These are phyloP conservation scores for Dryas iulia DNA, from an alignment of 1,140 invertebrate species.

Conservation along the genomic window DNA sequence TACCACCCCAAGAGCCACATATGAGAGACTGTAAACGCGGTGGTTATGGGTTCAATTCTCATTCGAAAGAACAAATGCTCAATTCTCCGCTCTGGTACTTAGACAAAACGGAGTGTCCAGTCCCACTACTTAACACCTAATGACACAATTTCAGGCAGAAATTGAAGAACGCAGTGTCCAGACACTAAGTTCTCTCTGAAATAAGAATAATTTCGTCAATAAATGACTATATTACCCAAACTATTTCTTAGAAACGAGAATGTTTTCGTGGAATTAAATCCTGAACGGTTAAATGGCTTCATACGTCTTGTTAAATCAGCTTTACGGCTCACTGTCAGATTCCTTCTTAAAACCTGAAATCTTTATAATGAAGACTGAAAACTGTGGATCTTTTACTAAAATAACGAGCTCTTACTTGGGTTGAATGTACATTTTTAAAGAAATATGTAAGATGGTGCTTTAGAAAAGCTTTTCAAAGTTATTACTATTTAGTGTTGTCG, in stretches of 20 bases:
- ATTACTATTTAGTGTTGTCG: too few species aligned
- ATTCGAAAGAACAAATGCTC: too few species aligned
- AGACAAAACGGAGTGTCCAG: not conserved
- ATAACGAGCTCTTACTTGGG: not conserved
- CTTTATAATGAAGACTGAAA: constrained; percentile 10
- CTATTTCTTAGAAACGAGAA: not conserved
- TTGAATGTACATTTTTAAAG: not conserved
- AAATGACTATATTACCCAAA: not conserved
- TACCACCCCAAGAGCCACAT: too few species aligned
- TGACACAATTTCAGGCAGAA: not conserved
- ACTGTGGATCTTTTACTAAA: not conserved
- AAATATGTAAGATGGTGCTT: not conserved
- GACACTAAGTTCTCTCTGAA: not conserved
- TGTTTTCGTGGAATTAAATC: not conserved
- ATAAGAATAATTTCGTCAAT: not conserved
- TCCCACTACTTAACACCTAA: not conserved
- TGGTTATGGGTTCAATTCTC: too few species aligned
- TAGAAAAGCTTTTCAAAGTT: not conserved
- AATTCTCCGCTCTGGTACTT: not conserved
- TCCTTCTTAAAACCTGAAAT: constrained; percentile 6
- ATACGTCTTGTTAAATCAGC: constrained; percentile 10
- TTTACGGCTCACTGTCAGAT: constrained; percentile 12
- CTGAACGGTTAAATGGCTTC: constrained; percentile 4
- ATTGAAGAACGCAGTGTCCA: not conserved
- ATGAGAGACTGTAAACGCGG: too few species aligned